phyloP scores from a whole-genome alignment of 1,140 invertebrate genomes.

The Drepana arcuata region DNA sequence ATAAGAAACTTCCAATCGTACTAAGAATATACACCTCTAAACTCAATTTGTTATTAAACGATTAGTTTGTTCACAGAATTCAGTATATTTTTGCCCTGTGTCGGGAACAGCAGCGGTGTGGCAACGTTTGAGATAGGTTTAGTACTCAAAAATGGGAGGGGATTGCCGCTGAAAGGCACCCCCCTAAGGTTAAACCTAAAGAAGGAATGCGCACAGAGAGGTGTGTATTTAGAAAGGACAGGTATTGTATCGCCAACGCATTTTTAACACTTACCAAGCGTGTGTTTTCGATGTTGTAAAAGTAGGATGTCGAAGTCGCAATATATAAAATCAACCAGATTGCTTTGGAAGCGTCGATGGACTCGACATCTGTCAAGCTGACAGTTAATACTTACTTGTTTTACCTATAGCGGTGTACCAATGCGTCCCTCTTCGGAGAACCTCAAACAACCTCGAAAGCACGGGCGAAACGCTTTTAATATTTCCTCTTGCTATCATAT shows the following conservation, averaged over 20 bases:
- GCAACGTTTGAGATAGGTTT: conserved; percentile 92
- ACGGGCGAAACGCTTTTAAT: conserved; percentile 38
- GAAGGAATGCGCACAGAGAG: conserved; percentile 95
- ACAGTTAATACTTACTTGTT: no score
- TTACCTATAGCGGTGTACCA: no score
- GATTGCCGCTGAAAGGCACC: conserved; percentile 86
- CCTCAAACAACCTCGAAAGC: conserved; percentile 21
- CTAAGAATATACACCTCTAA: no score
- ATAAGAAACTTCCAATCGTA: no score
- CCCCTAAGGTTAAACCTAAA: conserved; percentile 90
- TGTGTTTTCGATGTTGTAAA: conserved; percentile 36
- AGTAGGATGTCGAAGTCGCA: no score
- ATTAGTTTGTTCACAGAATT: conserved; percentile 79
- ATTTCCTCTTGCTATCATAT: no score
- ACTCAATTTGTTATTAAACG: no score
- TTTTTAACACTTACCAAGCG: conserved; percentile 68
- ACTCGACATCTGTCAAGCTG: no score
- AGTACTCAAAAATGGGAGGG: conserved; percentile 84
- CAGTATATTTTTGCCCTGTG: conserved; percentile 91
- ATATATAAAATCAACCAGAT: no score
- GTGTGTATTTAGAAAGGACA: conserved; percentile 80
- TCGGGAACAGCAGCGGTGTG: conserved; percentile 89
- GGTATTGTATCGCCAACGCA: conserved; percentile 74
- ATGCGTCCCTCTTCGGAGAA: no score
- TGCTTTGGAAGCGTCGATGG: no score